These are phyloP conservation scores for Pica pica DNA, from an alignment of 2,113 vertebrate species.

Conservation along the genomic window DNA sequence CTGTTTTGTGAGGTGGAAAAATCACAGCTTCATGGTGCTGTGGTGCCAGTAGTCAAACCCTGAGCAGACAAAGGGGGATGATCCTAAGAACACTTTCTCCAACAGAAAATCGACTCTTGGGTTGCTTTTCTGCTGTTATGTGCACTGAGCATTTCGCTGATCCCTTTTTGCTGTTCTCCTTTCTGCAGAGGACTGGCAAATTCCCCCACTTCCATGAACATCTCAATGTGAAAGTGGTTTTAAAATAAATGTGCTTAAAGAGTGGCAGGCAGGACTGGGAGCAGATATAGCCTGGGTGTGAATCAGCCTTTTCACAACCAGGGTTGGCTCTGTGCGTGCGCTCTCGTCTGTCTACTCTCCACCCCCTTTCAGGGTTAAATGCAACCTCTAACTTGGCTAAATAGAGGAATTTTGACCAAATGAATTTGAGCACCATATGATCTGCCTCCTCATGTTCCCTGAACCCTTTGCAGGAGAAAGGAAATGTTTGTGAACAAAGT, in stretches of 20 bases:
- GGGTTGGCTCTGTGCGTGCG: background rate
- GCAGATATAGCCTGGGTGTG: background rate
- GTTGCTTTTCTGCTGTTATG: background rate
- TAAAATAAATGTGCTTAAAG: background rate
- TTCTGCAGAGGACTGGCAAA: background rate
- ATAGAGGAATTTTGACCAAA: background rate
- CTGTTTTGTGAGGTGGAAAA: background rate
- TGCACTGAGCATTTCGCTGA: background rate
- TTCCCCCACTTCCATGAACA: background rate
- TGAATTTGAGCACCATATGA: conserved; percentile 9
- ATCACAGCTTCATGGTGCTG: background rate
- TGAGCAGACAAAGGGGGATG: background rate
- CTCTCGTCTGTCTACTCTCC: background rate
- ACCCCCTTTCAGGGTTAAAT: conserved; percentile 1
- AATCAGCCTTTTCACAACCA: background rate
- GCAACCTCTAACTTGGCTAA: conserved; percentile 7
- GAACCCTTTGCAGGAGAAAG: conserved; percentile 15
- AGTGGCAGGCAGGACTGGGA: background rate
- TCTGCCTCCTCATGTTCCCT: conserved; percentile 46
- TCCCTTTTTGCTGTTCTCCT: background rate
- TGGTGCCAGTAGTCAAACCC: background rate
- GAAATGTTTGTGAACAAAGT: conserved; percentile 5
- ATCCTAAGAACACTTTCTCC: background rate
- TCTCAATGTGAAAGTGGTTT: background rate
- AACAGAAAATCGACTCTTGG: background rate